phyloP scores from a whole-genome alignment of 1,140 invertebrate species.

The Macrobrachium nipponense region DNA sequence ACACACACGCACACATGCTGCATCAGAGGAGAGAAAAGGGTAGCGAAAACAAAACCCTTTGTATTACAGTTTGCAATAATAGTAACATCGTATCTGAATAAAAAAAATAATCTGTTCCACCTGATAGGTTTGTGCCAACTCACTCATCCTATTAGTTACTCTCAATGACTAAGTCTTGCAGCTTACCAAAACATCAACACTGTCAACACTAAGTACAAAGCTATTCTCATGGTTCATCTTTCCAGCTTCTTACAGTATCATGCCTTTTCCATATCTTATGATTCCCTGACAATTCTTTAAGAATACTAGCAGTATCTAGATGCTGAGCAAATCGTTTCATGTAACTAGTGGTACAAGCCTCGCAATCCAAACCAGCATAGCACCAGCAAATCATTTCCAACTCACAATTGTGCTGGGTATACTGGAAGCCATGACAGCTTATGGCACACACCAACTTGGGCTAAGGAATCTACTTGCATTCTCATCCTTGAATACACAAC shows the following conservation, averaged over 20 bases:
- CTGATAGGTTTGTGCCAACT: constrained; percentile 50
- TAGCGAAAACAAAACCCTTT: constrained; percentile 44
- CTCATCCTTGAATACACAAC: constrained; percentile 14
- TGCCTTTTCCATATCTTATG: constrained; percentile 16
- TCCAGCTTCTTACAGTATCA: constrained; percentile 19
- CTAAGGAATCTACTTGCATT: constrained; percentile 22
- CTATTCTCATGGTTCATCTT: constrained; percentile 13
- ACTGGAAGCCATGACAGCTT: constrained; percentile 41
- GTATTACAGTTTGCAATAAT: constrained; percentile 32
- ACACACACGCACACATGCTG: constrained; percentile 23
- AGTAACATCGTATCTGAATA: constrained; percentile 36
- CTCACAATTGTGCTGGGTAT: constrained; percentile 22
- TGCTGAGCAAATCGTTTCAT: constrained; percentile 47
- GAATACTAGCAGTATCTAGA: constrained; percentile 45
- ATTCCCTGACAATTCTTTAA: constrained; percentile 43
- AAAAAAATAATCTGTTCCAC: constrained; percentile 45
- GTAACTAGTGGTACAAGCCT: constrained; percentile 43
- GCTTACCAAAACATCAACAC: constrained; percentile 34
- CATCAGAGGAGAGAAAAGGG: constrained; percentile 42
- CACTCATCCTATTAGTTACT: constrained; percentile 41
- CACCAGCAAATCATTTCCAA: constrained; percentile 32
- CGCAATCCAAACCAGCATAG: constrained; percentile 35
- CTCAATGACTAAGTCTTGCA: constrained; percentile 45
- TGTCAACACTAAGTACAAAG: constrained; percentile 34
- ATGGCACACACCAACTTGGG: constrained; percentile 37